Base-by-base conservation (phyloP, 2,797 vertebrate species). In the Schizopygopsis malacanthus region DNA sequence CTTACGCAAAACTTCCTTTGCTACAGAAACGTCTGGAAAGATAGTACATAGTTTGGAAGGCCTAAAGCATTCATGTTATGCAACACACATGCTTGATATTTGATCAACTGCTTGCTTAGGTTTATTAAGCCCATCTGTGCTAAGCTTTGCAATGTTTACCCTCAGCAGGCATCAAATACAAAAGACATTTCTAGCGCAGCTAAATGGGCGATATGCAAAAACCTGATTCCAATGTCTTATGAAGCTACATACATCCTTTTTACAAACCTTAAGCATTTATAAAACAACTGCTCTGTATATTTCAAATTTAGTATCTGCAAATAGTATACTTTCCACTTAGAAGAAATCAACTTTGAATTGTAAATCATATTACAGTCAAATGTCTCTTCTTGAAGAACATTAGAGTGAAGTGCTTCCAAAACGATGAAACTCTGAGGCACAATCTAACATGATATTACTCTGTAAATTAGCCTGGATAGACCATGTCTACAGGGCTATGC, bases 41-140 rank as follows among this genome's bases (percentile, higher is more conserved):
- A 76, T 2, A 22, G 82, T 65, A 41, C 20, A 77, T 39, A 16
- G 45, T 25, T 84, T 10, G 18, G 63, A 54, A 9, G 28, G 59
- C 61, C 45, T 43, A 5, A 65, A 54, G 72, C 72, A 69, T 41
- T 67, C 3, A 4, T 39, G n/a, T 69, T 69, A 67, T 54, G 59
- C 61, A 84, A 77, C 82, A 67, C 54, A 11, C 59, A 67, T 41
- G 33, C 59, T 41, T 75, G 70, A 61, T 28, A 56, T 77, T 70
- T 78, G 50, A 84, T 56, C 54, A 77, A 78, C 75, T 33, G 28
- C 59, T 52, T 39, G 71, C 82, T 47, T 63, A 45, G 71, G 10
- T 61, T 83, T 65, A 75, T 75, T 61, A 52, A 65, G 37, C 22
- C 45, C 33, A 78, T 84, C 83, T 84, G 83, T 78, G 47, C 47